These are phyloP conservation scores for Isichthys henryi DNA, from an alignment of 2,113 vertebrate species.

Conservation along the genomic window DNA sequence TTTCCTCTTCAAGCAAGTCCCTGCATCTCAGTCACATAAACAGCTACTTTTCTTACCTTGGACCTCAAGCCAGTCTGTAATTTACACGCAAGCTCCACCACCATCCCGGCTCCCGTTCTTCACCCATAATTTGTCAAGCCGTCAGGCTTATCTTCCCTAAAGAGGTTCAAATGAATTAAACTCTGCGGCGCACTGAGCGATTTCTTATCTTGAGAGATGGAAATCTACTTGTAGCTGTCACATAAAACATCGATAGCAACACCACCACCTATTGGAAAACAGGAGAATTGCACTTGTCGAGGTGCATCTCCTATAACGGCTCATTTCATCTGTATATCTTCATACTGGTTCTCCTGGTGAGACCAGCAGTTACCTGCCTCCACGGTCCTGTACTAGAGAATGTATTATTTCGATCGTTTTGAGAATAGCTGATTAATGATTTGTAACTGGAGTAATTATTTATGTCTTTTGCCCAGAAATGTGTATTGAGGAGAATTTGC, in stretches of 20 bases:
- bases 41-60: background rate
- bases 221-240: background rate
- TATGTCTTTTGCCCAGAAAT: background rate
- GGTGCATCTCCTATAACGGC: background rate
- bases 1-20: conserved; percentile 22
- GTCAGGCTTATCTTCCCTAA: conserved; percentile 28
- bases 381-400: background rate
- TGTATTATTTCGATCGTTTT: background rate
- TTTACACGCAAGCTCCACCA: conserved; percentile 17
- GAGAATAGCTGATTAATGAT: background rate
- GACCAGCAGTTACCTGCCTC: background rate
- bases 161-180: conserved; percentile 26
- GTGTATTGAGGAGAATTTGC: background rate
- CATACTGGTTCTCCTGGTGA: background rate
- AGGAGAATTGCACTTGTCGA: background rate
- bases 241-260: background rate
- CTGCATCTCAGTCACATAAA: background rate
- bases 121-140: conserved; percentile 25
- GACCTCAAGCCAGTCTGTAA: conserved; percentile 28
- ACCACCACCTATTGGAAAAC: conserved; percentile 24
- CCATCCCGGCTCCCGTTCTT: background rate
- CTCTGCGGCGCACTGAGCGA: background rate
- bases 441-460: background rate
- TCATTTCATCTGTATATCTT: background rate
- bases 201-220: conserved; percentile 13